phyloP scores from a whole-genome alignment of 2,797 vertebrate species.

The Sitta carolinensis region DNA sequence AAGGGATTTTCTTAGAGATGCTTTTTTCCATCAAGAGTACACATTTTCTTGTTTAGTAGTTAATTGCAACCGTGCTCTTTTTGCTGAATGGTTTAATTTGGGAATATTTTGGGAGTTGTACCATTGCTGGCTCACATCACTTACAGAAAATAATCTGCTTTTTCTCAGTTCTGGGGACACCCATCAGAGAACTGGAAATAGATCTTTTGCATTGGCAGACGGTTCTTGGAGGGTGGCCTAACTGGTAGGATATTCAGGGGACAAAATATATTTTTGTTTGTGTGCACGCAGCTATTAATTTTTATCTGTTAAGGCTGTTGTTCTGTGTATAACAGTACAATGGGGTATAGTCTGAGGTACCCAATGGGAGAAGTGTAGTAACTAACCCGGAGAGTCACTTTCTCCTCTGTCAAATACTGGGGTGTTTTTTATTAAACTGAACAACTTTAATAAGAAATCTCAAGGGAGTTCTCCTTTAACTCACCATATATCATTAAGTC shows the following conservation, averaged over 20 bases:
- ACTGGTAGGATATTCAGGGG: background rate
- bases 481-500: background rate
- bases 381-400: background rate
- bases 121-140: fast-evolving
- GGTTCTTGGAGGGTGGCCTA: background rate
- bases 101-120: background rate
- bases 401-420: background rate
- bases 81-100: background rate
- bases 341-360: background rate
- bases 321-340: background rate
- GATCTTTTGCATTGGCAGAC: background rate
- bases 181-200: background rate
- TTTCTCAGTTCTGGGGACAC: background rate
- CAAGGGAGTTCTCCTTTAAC: background rate
- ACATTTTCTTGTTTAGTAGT: background rate
- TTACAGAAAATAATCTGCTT: background rate
- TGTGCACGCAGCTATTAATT: background rate
- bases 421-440: background rate
- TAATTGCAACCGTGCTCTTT: background rate
- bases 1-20: background rate
- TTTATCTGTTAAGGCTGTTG: background rate
- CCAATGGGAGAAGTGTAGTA: background rate
- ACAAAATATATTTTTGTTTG: background rate
- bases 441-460: background rate
- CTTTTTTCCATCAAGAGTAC: background rate